Conservation (phyloP, 2,888 invertebrate species). For the Cantharis nigra region DNA sequence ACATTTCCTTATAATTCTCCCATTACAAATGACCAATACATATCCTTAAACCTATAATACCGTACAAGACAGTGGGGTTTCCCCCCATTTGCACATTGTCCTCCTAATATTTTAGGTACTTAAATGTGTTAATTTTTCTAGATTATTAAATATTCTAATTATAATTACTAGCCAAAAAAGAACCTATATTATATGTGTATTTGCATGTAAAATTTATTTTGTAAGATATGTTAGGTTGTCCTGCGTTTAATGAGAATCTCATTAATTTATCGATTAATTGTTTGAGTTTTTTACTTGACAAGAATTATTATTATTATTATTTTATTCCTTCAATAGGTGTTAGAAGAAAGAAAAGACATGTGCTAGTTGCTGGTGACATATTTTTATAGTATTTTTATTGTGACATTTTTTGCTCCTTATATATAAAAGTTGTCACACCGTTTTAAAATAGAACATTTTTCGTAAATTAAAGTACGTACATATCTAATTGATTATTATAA, state of each 20-base stretch:
- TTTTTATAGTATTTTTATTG: constrained; percentile 11
- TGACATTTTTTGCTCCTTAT: constrained; percentile 3
- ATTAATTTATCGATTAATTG: neutral
- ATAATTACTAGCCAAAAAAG: constrained; percentile 7
- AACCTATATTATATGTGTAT: constrained; percentile 10
- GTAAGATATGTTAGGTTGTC: neutral
- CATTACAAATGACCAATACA: constrained; percentile 28
- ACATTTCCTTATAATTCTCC: constrained; percentile 13
- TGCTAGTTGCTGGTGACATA: constrained; percentile 16
- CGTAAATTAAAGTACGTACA: neutral
- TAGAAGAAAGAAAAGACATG: constrained; percentile 9
- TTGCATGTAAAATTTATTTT: neutral
- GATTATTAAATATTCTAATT: constrained; percentile 6
- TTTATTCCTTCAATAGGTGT: neutral
- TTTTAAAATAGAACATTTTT: neutral
- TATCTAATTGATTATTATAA: neutral
- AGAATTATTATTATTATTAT: neutral
- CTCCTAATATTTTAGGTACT: constrained; percentile 14
- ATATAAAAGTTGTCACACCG: neutral
- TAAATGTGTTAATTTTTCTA: constrained; percentile 17
- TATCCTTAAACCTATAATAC: constrained; percentile 24
- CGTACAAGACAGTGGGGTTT: constrained; percentile 12
- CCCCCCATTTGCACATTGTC: neutral
- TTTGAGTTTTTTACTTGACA: neutral
- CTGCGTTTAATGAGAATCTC: neutral